phyloP scores from a whole-genome alignment of 2,888 invertebrate genomes.

The Rotaria macrura region DNA sequence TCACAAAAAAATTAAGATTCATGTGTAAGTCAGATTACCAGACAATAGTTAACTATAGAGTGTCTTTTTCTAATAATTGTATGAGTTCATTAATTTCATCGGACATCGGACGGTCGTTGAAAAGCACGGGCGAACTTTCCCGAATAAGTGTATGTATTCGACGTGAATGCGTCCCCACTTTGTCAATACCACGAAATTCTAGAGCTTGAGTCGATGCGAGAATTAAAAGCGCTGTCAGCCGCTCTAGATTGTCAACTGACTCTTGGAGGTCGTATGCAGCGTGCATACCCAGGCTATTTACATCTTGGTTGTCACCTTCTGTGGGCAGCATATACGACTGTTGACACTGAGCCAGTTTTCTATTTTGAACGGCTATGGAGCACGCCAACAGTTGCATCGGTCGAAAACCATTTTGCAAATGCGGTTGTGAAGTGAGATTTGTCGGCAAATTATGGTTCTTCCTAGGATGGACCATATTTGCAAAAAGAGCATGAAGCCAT shows the following conservation, averaged over 20 bases:
- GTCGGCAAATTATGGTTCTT: background rate
- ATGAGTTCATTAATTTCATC: background rate
- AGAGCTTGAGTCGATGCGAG: background rate
- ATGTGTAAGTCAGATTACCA: too few relatives aligned
- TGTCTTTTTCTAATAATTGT: background rate
- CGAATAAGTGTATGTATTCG: background rate
- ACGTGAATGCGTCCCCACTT: background rate
- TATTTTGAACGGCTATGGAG: background rate
- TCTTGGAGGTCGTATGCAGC: background rate
- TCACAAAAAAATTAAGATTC: too few relatives aligned
- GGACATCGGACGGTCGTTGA: background rate
- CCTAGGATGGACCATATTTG: background rate
- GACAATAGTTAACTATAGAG: background rate
- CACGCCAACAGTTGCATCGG: background rate
- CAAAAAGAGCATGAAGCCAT: background rate
- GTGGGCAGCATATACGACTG: background rate
- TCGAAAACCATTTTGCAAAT: background rate
- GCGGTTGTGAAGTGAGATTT: background rate
- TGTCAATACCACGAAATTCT: background rate
- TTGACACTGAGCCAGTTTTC: background rate
- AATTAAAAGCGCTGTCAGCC: background rate
- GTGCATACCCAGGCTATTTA: background rate
- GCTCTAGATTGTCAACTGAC: background rate
- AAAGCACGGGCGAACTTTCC: background rate
- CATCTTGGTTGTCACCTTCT: background rate